Base-by-base conservation (phyloP, 2,888 invertebrate genomes). In the Didymodactylos carnosus region DNA sequence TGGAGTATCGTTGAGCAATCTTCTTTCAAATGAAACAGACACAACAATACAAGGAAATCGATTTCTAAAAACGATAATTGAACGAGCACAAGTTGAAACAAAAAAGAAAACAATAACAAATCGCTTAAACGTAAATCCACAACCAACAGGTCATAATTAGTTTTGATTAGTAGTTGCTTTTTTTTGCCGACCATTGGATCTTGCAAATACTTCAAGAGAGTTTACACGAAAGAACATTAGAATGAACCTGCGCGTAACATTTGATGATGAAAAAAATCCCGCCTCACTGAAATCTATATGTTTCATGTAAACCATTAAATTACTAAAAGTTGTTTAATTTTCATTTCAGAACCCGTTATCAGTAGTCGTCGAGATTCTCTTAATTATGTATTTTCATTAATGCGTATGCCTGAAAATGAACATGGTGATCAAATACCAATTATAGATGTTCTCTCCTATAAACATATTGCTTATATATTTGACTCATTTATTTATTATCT, bases 351-450 rank as follows among this genome's bases (percentile, higher is more conserved):
- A n/a, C n/a, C n/a, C n/a, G n/a, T n/a, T n/a, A n/a, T n/a, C n/a
- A 53, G 35, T 29, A 53, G 92, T 29, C 87, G 94, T 13, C 86
- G 92, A 76, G 97, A 97, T 84, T 94, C 97, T 83, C 87, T 97
- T 23, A 91, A 91, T 0, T 98, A 98, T 83, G 93, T 94, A 79
- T 85, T 98, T 77, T 95, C 94, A 0, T 84, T 97, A 76, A 91
- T 98, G 90, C 87, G 97, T 76, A n/a, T n/a, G n/a, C 94, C 95
- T 83, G 93, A 92, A 81, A 89, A 90, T 39, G 97, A 98, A 84
- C 97, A 97, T 84, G 88, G 92, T 49, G 97, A 98, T 84, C 92
- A 91, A 70, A 85, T 97, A 78, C 97, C 97, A 0, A 91, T 94
- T 70, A 86, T 97, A 76, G 95, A 97, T 83, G 92, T 95, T 73